Base-by-base conservation (phyloP, 2,113 vertebrate species). In the Ochotona curzoniae region DNA sequence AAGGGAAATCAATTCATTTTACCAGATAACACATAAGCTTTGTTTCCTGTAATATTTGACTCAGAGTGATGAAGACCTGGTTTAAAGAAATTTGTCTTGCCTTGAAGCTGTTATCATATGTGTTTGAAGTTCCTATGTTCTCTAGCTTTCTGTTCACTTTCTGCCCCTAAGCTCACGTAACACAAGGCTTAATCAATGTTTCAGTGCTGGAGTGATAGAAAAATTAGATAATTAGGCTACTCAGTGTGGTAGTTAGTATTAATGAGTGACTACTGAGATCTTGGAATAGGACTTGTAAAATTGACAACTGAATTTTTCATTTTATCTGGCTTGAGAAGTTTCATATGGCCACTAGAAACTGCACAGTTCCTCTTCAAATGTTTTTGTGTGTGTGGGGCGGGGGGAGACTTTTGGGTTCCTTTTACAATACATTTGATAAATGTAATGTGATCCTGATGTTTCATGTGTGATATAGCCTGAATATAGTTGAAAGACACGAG, bases 401-500 rank as follows among this genome's bases (percentile, higher is more conserved):
- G 23, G 38, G 26, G 79, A 75, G 26, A 47, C 7, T 82, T 78
- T 85, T 70, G 38, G 76, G 35, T 75, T 93, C 38, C 20, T 64
- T 26, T 8, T 54, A 38, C 47, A 92, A 73, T 71, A 70, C 30
- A 69, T 85, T 69, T 92, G 74, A 87, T 84, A 64, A n/a, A 74
- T 87, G 78, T 89, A 73, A 91, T 83, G 74, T 87, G 61, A 91
- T 66, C 63, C 85, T 93, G 26, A 47, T 92, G 79, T 90, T 86
- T 90, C 79, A 82, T 75, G 21, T 80, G 82, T 92, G 60, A 80
- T 51, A 47, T 86, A 79, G 25, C 70, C 70, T 73, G n/a, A 47
- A 79, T 75, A 25, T 83, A 94, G 95, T 90, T 83, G 94, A 93
- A 94, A 85, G 75, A 66, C 61, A 73, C 95, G 30, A 57, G 54